These are phyloP conservation scores for Gymnocypris eckloni DNA, from an alignment of 2,797 vertebrate species.

Conservation along the genomic window DNA sequence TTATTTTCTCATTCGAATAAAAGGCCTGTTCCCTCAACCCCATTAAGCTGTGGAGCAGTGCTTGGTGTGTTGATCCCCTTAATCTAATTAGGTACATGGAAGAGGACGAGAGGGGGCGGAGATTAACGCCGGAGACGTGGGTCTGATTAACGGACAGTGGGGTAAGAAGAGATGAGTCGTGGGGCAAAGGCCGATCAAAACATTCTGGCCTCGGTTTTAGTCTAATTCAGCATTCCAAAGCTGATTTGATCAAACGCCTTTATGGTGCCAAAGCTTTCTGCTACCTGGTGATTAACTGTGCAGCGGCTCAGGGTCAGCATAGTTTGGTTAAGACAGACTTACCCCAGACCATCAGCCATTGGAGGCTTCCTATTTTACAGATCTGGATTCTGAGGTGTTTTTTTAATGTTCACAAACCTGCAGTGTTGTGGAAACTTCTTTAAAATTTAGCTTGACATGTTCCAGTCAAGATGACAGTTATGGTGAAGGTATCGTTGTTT, in stretches of 20 bases:
- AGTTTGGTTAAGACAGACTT: slow-evolving; percentile 52
- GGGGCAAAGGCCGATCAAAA: slow-evolving; percentile 71
- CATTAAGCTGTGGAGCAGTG: slow-evolving; percentile 50
- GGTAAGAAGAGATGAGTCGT: slow-evolving; percentile 75
- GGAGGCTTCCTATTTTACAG: slow-evolving; percentile 1
- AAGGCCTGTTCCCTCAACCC: slow-evolving; percentile 7
- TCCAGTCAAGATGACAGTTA: slow-evolving; percentile 74
- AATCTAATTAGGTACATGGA: slow-evolving; percentile 77
- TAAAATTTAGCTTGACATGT: slow-evolving; percentile 61
- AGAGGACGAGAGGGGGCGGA: slow-evolving; percentile 70
- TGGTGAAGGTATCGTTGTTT: too few relatives aligned
- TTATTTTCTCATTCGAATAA: slow-evolving; percentile 39
- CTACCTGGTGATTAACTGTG: slow-evolving; percentile 61
- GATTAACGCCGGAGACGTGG: slow-evolving; percentile 72
- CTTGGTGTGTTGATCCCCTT: slow-evolving; percentile 75
- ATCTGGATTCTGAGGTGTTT: background rate
- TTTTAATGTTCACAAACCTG: too few relatives aligned
- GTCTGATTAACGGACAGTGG: slow-evolving; percentile 80
- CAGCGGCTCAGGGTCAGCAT: slow-evolving; percentile 35
- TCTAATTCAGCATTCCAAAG: slow-evolving; percentile 73
- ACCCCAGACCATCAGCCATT: slow-evolving; percentile 11
- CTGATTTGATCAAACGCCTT: slow-evolving; percentile 63
- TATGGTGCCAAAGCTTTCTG: slow-evolving; percentile 49
- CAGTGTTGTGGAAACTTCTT: too few relatives aligned
- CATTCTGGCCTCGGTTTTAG: slow-evolving; percentile 74